Base-by-base conservation (phyloP, 2,888 invertebrate genomes). In the Galerucella nymphaeae region DNA sequence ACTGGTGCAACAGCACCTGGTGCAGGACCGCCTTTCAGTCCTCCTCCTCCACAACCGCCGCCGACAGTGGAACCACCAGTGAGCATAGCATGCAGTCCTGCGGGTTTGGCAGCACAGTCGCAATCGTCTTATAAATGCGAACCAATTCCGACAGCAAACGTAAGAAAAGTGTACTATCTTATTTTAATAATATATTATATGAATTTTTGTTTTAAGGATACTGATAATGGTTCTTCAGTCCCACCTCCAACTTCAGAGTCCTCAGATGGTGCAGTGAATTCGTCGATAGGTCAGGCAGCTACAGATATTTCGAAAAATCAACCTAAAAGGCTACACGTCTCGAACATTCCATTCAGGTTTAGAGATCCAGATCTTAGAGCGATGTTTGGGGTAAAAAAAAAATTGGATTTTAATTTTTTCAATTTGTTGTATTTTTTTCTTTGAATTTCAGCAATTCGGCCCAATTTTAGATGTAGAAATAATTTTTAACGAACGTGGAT, bases 261-360 rank as follows among this genome's bases (percentile, higher is more conserved):
- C 23, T 75, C 80, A 62, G 75, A 77, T 53, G 75, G 72, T 59
- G 77, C 78, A 72, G 42, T 42, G 2, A 79, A 75, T 66, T 76
- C 76, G 66, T 79, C 78, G 73, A 78, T 70, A 86, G 87, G 72
- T 83, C 87, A 85, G 80, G 84, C 81, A 80, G 88, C 87, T 75
- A 88, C 89, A 81, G 90, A 90, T 84, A 87, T 90, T 80, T 87
- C 90, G 80, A 91, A 92, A 87, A 89, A 91, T 83, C 95, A 95
- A 86, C 97, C 96, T 82, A 98, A 99, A 88, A 91, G 99, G 86
- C 92, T 99, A 82, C 99, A 99, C 88, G 98, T 99, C 86, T 98
- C 98, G 85, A 99, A 99, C 91, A 99, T 99, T 90, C 99, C 99
- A 84, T 99, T 99, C 91, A 92, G 99, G 87, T 99, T 98, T 90